These are phyloP conservation scores for Dendrophyllia cribrosa DNA, from an alignment of 64 coral and sea anemone species.

Conservation along the genomic window DNA sequence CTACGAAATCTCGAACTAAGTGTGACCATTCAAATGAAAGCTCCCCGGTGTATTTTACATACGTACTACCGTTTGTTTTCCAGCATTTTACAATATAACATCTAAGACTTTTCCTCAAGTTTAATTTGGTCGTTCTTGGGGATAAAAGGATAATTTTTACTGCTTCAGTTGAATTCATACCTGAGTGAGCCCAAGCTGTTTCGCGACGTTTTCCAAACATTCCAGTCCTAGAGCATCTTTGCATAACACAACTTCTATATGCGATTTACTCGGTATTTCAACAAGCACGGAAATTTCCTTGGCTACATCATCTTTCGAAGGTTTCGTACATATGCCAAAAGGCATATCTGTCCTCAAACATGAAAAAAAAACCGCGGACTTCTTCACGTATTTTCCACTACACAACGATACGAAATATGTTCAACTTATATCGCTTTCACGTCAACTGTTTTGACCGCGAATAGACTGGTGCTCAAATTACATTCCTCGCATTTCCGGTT, in stretches of 20 bases:
- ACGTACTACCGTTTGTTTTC: too few relatives aligned
- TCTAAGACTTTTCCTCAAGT: too few relatives aligned
- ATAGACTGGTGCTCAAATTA: neutral
- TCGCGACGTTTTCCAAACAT: slow-evolving; percentile 15
- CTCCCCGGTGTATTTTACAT: too few relatives aligned
- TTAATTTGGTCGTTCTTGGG: too few relatives aligned
- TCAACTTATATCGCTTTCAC: neutral
- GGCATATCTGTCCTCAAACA: slow-evolving; percentile 43
- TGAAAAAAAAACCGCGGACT: neutral
- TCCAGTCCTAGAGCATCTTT: slow-evolving; percentile 23
- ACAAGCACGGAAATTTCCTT: slow-evolving; percentile 17
- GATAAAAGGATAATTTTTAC: too few relatives aligned
- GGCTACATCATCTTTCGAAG: slow-evolving; percentile 29
- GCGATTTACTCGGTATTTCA: slow-evolving; percentile 24
- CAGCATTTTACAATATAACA: too few relatives aligned
- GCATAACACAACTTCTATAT: neutral
- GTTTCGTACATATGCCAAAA: slow-evolving; percentile 52
- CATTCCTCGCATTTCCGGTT: slow-evolving; percentile 14
- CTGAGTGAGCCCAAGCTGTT: neutral
- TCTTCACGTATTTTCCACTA: slow-evolving; percentile 10
- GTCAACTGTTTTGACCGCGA: neutral
- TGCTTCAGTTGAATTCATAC: neutral
- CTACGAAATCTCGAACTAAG: too few relatives aligned
- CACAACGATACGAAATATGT: neutral
- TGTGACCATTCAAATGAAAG: too few relatives aligned